Conservation (phyloP, 2,888 invertebrate genomes). For the Penaeus monodon region DNA sequence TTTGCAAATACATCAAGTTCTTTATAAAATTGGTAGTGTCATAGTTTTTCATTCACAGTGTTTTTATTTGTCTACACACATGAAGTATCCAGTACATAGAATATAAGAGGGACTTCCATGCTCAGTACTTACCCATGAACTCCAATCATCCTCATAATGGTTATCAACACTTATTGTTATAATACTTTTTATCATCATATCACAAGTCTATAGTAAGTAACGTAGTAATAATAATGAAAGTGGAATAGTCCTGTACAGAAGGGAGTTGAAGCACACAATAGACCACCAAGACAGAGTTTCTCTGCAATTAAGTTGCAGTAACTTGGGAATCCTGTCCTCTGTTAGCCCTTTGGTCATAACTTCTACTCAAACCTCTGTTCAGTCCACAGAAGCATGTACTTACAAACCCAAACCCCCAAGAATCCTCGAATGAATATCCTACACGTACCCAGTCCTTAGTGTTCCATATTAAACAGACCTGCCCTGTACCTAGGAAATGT, state of each 20-base stretch:
- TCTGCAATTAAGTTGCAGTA: neutral
- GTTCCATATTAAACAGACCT: slow-evolving; percentile 24
- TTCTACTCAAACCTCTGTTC: slow-evolving; percentile 15
- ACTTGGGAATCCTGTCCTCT: neutral
- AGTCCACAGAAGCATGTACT: slow-evolving; percentile 12
- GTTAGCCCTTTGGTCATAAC: neutral
- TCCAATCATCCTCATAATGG: slow-evolving; percentile 20
- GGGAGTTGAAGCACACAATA: slow-evolving; percentile 20
- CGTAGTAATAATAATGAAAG: slow-evolving; percentile 15
- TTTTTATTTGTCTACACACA: too few relatives aligned
- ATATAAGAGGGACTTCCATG: slow-evolving; percentile 1
- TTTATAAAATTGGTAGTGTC: too few relatives aligned
- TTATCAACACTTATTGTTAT: neutral
- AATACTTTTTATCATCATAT: slow-evolving; percentile 18
- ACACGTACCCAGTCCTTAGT: slow-evolving; percentile 22
- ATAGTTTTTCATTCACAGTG: too few relatives aligned
- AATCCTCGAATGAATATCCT: slow-evolving; percentile 12
- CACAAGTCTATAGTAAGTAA: slow-evolving; percentile 28
- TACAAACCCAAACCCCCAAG: slow-evolving; percentile 6
- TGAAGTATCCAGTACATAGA: too few relatives aligned
- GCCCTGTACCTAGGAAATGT: slow-evolving; percentile 18
- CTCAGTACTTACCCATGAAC: slow-evolving; percentile 12
- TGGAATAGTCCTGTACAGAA: slow-evolving; percentile 22
- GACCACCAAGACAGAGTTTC: slow-evolving; percentile 11
- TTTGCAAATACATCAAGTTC: too few relatives aligned